These are phyloP conservation scores for Imbricaverruca yamaguchii DNA, from an alignment of 2,888 invertebrate genomes.

Conservation along the genomic window DNA sequence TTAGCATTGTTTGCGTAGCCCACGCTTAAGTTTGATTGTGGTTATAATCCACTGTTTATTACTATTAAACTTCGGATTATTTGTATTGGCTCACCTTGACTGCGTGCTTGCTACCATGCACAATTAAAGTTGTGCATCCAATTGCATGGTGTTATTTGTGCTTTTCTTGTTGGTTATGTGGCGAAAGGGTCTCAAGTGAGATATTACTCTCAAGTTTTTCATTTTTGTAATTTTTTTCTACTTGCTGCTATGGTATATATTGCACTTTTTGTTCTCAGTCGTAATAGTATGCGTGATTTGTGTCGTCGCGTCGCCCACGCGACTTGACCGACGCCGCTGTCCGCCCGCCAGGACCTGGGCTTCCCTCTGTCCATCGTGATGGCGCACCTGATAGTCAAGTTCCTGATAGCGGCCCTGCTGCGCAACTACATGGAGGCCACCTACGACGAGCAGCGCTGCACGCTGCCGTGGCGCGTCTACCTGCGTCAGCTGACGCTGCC, in stretches of 20 bases:
- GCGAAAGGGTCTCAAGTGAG: too few species aligned
- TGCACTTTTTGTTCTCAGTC: too few species aligned
- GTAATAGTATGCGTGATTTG: too few species aligned
- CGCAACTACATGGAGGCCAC: constrained; percentile 51
- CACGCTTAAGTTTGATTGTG: not conserved
- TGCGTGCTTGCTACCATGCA: too few species aligned
- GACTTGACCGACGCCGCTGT: not conserved
- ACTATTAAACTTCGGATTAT: constrained; percentile 5
- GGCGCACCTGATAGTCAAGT: constrained; percentile 84
- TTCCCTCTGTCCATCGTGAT: constrained; percentile 84
- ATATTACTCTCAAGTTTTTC: too few species aligned
- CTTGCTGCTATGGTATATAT: too few species aligned
- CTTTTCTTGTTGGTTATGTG: not conserved
- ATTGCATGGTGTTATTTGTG: constrained; percentile 15
- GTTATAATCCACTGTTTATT: not conserved
- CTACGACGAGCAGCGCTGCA: constrained; percentile 56
- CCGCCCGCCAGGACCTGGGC: constrained; percentile 61
- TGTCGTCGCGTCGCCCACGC: too few species aligned
- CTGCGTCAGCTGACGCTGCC: constrained; percentile 71
- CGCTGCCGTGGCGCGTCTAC: constrained; percentile 67
- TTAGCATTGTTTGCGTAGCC: not conserved
- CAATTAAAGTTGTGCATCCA: not conserved
- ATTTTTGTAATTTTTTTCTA: too few species aligned
- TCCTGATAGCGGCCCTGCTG: constrained; percentile 64
- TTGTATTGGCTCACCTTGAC: not conserved